A percentile compares a stretch with the other conserved stretches of the same genome.
phyloP scores from a whole-genome alignment of 2,888 invertebrate species.

The Morinoia aosen region DNA sequence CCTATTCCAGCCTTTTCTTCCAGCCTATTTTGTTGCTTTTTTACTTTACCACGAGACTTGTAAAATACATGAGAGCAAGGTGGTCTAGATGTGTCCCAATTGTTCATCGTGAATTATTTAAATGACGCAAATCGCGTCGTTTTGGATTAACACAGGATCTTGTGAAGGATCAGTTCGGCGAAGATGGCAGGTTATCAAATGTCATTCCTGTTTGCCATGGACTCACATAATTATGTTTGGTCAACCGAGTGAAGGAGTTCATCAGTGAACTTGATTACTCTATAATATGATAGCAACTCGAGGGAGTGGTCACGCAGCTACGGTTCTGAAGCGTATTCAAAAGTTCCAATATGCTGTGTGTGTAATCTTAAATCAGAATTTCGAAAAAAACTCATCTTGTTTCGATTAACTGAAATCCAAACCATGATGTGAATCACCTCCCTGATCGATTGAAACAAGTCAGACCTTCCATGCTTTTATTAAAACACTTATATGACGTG shows the following conservation, averaged over 20 bases:
- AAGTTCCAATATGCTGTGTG: neutral
- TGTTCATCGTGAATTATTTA: neutral
- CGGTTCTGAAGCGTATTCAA: too few relatives aligned
- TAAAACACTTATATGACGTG: neutral
- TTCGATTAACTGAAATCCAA: neutral
- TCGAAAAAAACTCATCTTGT: neutral
- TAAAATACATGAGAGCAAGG: neutral
- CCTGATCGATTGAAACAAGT: neutral
- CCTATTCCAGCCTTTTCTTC: too few relatives aligned
- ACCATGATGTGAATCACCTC: neutral
- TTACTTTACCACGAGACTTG: neutral
- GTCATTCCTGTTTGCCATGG: too few relatives aligned
- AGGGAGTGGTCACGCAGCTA: too few relatives aligned
- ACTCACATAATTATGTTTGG: too few relatives aligned
- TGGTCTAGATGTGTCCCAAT: neutral
- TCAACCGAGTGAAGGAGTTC: too few relatives aligned
- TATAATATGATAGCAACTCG: too few relatives aligned
- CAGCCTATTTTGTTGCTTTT: neutral
- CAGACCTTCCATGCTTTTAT: neutral
- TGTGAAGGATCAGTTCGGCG: neutral
- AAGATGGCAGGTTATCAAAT: too few relatives aligned
- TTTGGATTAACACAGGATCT: neutral
- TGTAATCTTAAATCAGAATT: neutral
- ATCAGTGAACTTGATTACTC: too few relatives aligned
- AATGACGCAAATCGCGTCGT: neutral